Percentiles rank a stretch among this genome's conserved stretches.
Conservation (phyloP, 2,113 vertebrate species). For the Xenopus tropicalis region UCB_Xtro_10.0 CM004447.2:100607001-100607500, state of each 20-base stretch:
- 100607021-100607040: conserved; percentile 33
- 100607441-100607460: no score
- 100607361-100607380: conserved; percentile 97
- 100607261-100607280: no score
- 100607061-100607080: conserved; percentile 45
- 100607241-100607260: no score
- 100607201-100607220: no score
- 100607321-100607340: conserved; percentile 79
- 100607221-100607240: no score
- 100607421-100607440: conserved; percentile 80
- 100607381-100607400: conserved; percentile 94
- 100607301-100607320: no score
- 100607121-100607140: conserved; percentile 20
- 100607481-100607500: no score
- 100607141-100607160: conserved; percentile 28
- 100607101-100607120: conserved; percentile 25
- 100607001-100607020: conserved; percentile 37
- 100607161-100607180: no score
- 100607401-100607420: conserved; percentile 98
- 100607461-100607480: no score
- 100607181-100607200: no score
- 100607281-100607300: no score
- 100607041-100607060: conserved; percentile 42
- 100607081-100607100: conserved; percentile 34
- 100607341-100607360: conserved; percentile 98